Base-by-base conservation (phyloP, 2,888 invertebrate genomes). In the Volucella inanis region DNA sequence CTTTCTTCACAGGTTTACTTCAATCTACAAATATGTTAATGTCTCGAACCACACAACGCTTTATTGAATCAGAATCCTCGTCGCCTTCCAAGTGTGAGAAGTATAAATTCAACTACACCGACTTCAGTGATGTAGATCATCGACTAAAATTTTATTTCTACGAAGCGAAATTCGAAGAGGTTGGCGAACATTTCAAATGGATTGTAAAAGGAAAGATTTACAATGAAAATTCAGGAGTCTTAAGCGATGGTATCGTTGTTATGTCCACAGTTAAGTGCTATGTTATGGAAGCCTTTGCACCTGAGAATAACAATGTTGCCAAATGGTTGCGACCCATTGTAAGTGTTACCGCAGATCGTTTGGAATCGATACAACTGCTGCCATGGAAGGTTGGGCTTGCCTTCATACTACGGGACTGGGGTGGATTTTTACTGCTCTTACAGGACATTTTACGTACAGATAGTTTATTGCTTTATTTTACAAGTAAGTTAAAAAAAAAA, bases 111-210 rank as follows among this genome's bases (percentile, higher is more conserved):
- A 93, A 93, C 45, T 94, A 93, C 86, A 92, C 88, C 8, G 92
- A 94, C 88, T 94, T 94, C 71, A 91, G 91, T 77, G 92, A 93
- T 86, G 91, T 94, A 15, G 94, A 94, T 90, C 94, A 94, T 88
- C 93, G 94, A 61, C 90, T 94, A n/a, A 94, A 94, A 88, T 90
- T 94, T 3, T 93, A 93, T 89, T 92, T 94, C 47, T 93, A 93
- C 89, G 91, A 94, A 86, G 92, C 91, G 78, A 91, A 94, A 88
- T 94, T 94, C 87, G 93, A 94, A 84, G 92, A 93, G 80, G 91
- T 93, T 75, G 92, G 92, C 41, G 94, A 94, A 89, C 93, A 93
- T 77, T 92, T 94, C 8, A 92, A 93, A 64, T 92, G 93, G 90
- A 89, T 94, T 61, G 90, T 93, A 1, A 92, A 93, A 87, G 93